Evolutionary conservation across 2,888 invertebrate genomes (phyloP).

Genomic region (Lysandra bellargus): DNA sequence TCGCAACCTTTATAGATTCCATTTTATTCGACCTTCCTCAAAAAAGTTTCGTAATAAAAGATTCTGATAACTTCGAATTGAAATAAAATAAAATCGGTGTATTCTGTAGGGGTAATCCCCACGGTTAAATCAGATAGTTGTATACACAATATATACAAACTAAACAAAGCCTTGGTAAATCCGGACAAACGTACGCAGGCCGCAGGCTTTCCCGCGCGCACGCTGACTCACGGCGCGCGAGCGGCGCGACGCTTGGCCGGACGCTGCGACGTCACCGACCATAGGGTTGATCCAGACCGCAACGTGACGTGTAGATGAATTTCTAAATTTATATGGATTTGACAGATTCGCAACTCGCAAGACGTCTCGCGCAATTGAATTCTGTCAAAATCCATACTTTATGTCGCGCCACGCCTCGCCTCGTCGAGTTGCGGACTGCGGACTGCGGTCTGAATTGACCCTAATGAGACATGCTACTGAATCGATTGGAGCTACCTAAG

Average conservation of each 20-base stretch:
- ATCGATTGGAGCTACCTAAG: background rate
- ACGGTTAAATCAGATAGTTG: background rate
- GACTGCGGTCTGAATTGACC: background rate
- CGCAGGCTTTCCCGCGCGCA: constrained; percentile 16
- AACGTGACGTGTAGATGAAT: too few species aligned
- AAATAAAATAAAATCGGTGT: background rate
- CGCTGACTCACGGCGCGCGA: background rate
- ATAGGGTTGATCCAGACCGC: too few species aligned
- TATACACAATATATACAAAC: background rate
- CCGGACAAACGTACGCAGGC: background rate
- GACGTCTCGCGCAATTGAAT: too few species aligned
- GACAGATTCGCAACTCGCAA: too few species aligned
- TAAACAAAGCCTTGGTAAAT: background rate
- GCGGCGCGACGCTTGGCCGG: background rate
- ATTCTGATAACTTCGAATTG: background rate
- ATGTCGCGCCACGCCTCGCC: too few species aligned
- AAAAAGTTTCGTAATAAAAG: background rate
- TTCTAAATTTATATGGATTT: too few species aligned
- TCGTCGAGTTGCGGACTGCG: too few species aligned
- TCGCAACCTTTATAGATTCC: background rate
- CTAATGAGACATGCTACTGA: background rate
- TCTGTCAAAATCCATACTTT: too few species aligned
- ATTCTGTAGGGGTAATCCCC: background rate
- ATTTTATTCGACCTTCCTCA: background rate
- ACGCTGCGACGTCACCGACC: background rate